Base-by-base conservation (phyloP, 2,888 invertebrate genomes). In the Papilio elwesi region DNA sequence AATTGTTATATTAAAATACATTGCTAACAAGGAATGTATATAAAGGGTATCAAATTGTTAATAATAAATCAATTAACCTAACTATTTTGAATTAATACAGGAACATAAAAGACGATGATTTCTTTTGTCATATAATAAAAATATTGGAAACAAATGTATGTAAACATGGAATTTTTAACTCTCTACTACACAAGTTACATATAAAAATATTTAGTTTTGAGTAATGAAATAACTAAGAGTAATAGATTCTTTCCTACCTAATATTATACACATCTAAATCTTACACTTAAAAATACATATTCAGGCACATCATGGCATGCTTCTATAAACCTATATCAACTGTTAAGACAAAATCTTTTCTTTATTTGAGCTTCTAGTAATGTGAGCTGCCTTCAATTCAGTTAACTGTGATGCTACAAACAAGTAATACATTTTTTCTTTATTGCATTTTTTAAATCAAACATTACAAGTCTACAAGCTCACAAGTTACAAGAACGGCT, bases 281-380 rank as follows among this genome's bases (percentile, higher is more conserved):
- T 76, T 26, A 26, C 26, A 73, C 52, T 68, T 71, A 75, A 63
- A 51, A 36, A 70, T 68, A 75, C 79, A 74, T 82, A 79, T 79
- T 85, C 84, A 89, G 89, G 90, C 90, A 90, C 88, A 85, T 84
- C 78, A 83, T 84, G 89, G 88, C 87, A 86, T 85, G 81, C 82
- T 80, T 9, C 43, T 43, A 9, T 43, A 7, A 43, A 43, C 43
- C 43, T 43, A 43, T 26, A 43, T 9, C 43, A 3, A 43, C 43
- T 26, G 43, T 43, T 43, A 9, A 43, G 8, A 43, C 9, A 43
- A 43, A 43, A 43, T 5, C 43, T 9, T 43, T 43, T 43, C 5
- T 43, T 43, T 43, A 7, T 9, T 43, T 43, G 43, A 1, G 43
- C 6, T 43, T 43, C 9, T 43, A 43, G 0, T 1, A 43, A 26